Percentiles rank a stretch among this genome's conserved stretches.
Conservation (phyloP, 2,888 invertebrate species). For the Thelaira solivaga region DNA sequence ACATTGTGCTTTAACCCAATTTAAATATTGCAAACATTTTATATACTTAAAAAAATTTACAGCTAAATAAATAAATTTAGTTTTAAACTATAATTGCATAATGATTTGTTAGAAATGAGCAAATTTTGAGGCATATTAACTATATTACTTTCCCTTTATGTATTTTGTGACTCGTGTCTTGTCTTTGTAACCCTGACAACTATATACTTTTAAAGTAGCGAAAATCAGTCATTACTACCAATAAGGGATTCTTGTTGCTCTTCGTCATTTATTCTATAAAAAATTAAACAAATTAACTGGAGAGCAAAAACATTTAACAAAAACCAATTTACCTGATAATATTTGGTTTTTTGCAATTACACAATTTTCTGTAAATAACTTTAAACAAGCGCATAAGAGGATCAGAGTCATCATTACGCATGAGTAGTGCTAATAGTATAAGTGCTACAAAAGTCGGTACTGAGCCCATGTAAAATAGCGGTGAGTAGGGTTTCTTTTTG, state of each 20-base stretch:
- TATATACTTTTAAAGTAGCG: background rate
- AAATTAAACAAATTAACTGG: background rate
- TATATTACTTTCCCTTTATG: background rate
- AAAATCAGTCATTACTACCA: constrained; percentile 73
- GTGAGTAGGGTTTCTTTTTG: constrained; percentile 83
- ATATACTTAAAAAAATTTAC: constrained; percentile 11
- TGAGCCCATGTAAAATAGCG: constrained; percentile 86
- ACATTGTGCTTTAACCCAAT: no score
- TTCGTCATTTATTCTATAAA: constrained; percentile 79
- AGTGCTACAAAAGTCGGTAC: constrained; percentile 83
- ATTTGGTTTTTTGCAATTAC: constrained; percentile 72
- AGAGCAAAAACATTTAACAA: background rate
- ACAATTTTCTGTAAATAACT: constrained; percentile 74
- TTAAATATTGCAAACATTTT: no score
- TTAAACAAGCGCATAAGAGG: constrained; percentile 81
- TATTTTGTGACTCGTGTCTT: background rate
- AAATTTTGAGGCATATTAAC: constrained; percentile 55
- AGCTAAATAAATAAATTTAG: constrained; percentile 40
- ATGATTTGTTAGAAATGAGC: constrained; percentile 43
- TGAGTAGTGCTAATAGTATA: constrained; percentile 81
- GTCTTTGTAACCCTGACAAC: constrained; percentile 17
- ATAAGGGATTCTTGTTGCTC: constrained; percentile 82
- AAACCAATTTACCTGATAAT: constrained; percentile 71
- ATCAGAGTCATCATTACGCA: constrained; percentile 90
- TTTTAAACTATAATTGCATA: constrained; percentile 29